Percentiles rank a stretch among this genome's conserved stretches.
Conservation (phyloP, 1,140 invertebrate species). For the Macrobrachium rosenbergii region DNA sequence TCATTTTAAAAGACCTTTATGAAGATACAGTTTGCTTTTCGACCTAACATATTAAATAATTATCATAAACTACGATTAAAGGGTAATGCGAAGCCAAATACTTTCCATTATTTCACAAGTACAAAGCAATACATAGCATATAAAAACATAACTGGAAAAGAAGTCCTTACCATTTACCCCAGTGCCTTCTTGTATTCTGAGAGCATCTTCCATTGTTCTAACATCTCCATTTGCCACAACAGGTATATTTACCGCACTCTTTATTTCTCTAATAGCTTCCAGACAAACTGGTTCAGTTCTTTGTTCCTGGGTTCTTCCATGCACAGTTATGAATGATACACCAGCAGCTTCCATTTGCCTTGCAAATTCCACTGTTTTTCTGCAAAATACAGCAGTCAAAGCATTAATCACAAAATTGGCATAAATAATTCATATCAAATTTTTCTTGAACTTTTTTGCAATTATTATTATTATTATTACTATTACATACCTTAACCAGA, state of each 20-base stretch:
- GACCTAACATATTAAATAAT: no score
- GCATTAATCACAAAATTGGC: neutral
- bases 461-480: no score
- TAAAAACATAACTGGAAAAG: neutral
- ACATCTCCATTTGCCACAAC: slow-evolving; percentile 94
- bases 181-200: slow-evolving; percentile 77
- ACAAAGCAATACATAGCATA: neutral
- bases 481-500: no score
- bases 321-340: slow-evolving; percentile 88
- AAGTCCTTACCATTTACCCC: slow-evolving; percentile 80
- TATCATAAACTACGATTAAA: no score
- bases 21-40: no score
- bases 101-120: neutral
- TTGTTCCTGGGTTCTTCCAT: slow-evolving; percentile 88
- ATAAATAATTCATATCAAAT: no score
- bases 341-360: slow-evolving; percentile 86
- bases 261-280: slow-evolving; percentile 81
- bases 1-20: no score
- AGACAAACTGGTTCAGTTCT: slow-evolving; percentile 84
- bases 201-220: slow-evolving; percentile 80
- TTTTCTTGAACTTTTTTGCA: no score
- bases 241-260: slow-evolving; percentile 81
- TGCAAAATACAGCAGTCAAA: slow-evolving; percentile 44
- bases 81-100: no score
- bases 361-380: slow-evolving; percentile 81